Conservation (phyloP, 2,888 invertebrate species). For the Polydrusus tereticollis region DNA sequence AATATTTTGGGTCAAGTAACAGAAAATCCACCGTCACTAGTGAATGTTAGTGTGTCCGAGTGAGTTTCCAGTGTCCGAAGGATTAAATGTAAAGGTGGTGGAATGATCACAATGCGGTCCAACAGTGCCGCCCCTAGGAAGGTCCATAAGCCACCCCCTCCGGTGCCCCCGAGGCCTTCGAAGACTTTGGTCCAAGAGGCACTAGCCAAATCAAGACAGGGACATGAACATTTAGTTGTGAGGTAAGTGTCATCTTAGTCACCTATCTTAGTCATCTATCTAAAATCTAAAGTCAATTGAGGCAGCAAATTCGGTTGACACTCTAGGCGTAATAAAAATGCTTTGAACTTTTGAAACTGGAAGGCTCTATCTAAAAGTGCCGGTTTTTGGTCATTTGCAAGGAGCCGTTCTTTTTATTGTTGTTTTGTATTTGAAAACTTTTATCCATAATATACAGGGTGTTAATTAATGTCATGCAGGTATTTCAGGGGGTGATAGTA, state of each 20-base stretch:
- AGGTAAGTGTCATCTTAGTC: conserved; percentile 23
- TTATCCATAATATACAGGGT: too few species aligned
- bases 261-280: background rate
- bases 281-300: too few species aligned
- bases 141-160: conserved; percentile 75
- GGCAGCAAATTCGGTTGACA: too few species aligned
- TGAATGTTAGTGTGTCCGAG: conserved; percentile 27
- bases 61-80: conserved; percentile 4
- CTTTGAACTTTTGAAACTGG: too few species aligned
- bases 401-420: too few species aligned
- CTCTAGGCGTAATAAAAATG: too few species aligned
- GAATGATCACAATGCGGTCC: conserved; percentile 61
- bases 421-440: too few species aligned
- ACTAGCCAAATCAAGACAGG: conserved; percentile 73
- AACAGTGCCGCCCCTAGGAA: conserved; percentile 55
- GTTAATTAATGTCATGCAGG: too few species aligned
- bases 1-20: conserved; percentile 15
- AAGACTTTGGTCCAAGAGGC: conserved; percentile 81
- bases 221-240: conserved; percentile 9
- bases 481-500: too few species aligned
- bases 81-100: conserved; percentile 20
- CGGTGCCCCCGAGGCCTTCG: conserved; percentile 86
- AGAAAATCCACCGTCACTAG: background rate
- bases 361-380: too few species aligned
- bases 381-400: too few species aligned